Conservation (phyloP, 2,113 vertebrate species). For the Carassius auratus region DNA sequence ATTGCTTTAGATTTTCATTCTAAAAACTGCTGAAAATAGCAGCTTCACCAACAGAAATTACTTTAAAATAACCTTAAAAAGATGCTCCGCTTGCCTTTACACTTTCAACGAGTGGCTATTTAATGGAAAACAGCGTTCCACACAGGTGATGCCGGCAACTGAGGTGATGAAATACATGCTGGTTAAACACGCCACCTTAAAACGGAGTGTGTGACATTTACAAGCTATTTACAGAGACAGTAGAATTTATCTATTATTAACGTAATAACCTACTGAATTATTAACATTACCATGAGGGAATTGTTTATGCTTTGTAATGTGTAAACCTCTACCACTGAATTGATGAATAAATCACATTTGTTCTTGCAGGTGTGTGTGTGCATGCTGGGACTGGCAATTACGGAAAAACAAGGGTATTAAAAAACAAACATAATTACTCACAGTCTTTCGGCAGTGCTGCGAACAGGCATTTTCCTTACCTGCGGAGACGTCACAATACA, state of each 20-base stretch:
- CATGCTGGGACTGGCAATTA: constrained; percentile 52
- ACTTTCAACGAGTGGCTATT: not conserved
- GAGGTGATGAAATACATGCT: constrained; percentile 33
- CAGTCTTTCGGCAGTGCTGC: not conserved
- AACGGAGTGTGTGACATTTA: constrained; percentile 68
- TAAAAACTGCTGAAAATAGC: not conserved
- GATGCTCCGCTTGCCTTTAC: not conserved
- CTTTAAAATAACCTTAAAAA: constrained; percentile 5
- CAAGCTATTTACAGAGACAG: constrained; percentile 62
- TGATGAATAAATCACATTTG: constrained; percentile 68
- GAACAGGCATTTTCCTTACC: constrained; percentile 32
- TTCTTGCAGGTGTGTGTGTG: constrained; percentile 49
- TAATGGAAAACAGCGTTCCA: constrained; percentile 2
- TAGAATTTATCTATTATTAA: constrained; percentile 67
- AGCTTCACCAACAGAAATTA: not conserved
- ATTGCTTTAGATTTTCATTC: not conserved
- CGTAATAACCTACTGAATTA: constrained; percentile 68
- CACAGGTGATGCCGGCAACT: constrained; percentile 3
- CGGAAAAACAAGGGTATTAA: constrained; percentile 48
- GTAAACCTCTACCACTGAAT: constrained; percentile 62
- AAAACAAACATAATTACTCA: constrained; percentile 45
- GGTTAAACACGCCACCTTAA: constrained; percentile 57
- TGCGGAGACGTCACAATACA: constrained; percentile 34
- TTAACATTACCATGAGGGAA: constrained; percentile 62
- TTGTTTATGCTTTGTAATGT: constrained; percentile 57